Evolutionary conservation across 2,797 vertebrate genomes (phyloP).

Genomic region (Scolopax bukidnonensis): DNA sequence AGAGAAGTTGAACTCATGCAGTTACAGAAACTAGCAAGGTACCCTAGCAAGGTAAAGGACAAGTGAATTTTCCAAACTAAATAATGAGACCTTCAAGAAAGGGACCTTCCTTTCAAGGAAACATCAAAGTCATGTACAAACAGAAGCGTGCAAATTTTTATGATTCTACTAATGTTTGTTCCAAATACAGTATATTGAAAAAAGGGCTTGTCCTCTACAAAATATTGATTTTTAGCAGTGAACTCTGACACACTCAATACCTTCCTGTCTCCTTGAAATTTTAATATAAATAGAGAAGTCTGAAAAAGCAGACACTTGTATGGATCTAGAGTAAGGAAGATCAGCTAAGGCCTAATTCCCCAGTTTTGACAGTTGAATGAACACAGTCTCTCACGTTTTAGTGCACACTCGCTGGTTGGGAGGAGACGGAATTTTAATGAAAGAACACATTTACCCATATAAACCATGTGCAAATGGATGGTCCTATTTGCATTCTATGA

Average conservation of each 20-base stretch:
- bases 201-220: neutral
- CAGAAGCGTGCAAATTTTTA: neutral
- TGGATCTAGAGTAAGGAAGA: neutral
- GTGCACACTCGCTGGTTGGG: neutral
- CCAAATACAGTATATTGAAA: neutral
- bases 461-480: neutral
- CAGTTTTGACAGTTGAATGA: neutral
- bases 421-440: neutral
- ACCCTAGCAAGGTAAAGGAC: neutral
- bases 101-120: neutral
- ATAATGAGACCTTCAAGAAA: neutral
- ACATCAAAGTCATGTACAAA: neutral
- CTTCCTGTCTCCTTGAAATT: neutral
- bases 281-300: slow-evolving; percentile 12
- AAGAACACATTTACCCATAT: neutral
- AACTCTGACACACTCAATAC: neutral
- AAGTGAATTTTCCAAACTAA: neutral
- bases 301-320: neutral
- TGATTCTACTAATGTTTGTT: neutral
- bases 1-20: neutral
- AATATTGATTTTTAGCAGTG: neutral
- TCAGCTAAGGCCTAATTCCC: neutral
- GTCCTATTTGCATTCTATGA: neutral
- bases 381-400: neutral
- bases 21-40: neutral